phyloP scores from a whole-genome alignment of 1,140 invertebrate genomes.

The Magallana gigas region DNA sequence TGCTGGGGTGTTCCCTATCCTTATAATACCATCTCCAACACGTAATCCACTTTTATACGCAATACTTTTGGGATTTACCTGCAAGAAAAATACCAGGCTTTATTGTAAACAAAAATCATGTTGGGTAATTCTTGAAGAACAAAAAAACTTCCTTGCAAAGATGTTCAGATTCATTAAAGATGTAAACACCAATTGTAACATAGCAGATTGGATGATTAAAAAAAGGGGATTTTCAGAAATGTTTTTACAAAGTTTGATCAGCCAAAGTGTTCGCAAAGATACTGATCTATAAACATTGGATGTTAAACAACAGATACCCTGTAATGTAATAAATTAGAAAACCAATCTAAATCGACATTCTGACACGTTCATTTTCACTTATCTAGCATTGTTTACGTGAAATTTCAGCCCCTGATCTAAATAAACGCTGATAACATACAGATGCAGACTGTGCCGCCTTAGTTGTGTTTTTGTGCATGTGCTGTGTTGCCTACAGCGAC shows the following conservation, averaged over 20 bases:
- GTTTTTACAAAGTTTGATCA: no score
- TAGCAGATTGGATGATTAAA: no score
- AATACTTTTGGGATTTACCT: constrained; percentile 77
- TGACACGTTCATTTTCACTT: not conserved
- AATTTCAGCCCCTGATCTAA: not conserved
- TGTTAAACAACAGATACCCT: no score
- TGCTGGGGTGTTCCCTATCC: constrained; percentile 74
- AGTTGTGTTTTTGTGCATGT: not conserved
- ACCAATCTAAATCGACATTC: not conserved
- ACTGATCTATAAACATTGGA: no score
- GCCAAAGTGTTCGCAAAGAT: no score
- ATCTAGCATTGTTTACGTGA: not conserved
- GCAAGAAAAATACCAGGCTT: constrained; percentile 34
- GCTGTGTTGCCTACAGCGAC: not conserved
- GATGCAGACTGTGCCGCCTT: not conserved
- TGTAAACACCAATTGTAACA: no score
- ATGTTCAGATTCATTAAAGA: no score
- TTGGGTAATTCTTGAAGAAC: no score
- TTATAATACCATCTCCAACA: constrained; percentile 76
- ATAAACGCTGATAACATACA: constrained; percentile 33
- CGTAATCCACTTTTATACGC: constrained; percentile 73
- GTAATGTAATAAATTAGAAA: no score
- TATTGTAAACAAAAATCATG: no score
- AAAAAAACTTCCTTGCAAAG: no score
- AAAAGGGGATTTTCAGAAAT: no score